phyloP scores from a whole-genome alignment of 1,140 invertebrate genomes.

The Xylocopa sonorina region DNA sequence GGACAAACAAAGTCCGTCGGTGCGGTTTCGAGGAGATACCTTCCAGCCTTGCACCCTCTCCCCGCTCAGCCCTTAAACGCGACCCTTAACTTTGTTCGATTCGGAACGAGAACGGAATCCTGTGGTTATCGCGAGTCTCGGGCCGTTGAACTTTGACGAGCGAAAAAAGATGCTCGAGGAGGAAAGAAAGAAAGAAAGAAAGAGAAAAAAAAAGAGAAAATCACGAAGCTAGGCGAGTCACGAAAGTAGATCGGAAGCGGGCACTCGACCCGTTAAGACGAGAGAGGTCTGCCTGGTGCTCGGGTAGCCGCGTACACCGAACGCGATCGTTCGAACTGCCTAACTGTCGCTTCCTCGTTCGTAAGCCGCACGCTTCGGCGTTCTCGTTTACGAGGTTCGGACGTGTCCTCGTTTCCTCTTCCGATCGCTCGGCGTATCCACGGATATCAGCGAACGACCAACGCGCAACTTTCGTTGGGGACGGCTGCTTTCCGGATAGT shows the following conservation, averaged over 20 bases:
- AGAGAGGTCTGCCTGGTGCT: constrained; percentile 13
- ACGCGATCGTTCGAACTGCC: constrained; percentile 38
- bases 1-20: constrained; percentile 14
- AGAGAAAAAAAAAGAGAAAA: constrained; percentile 24
- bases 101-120: no score
- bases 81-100: no score
- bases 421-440: constrained; percentile 33
- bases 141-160: constrained; percentile 4
- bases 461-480: constrained; percentile 48
- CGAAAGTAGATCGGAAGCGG: constrained; percentile 51
- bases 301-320: no score
- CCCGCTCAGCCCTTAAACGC: no score
- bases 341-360: constrained; percentile 39
- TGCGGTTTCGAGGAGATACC: no score
- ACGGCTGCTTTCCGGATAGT: neutral
- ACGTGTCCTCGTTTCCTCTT: constrained; percentile 52
- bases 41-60: no score
- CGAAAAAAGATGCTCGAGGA: neutral
- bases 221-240: neutral
- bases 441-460: constrained; percentile 37
- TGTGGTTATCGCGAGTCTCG: no score
- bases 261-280: constrained; percentile 19
- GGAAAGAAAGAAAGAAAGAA: neutral
- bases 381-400: constrained; percentile 50
- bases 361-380: constrained; percentile 23